Evolutionary conservation across 2,113 vertebrate species (phyloP).

Genomic region (Ariopsis seemanni): DNA sequence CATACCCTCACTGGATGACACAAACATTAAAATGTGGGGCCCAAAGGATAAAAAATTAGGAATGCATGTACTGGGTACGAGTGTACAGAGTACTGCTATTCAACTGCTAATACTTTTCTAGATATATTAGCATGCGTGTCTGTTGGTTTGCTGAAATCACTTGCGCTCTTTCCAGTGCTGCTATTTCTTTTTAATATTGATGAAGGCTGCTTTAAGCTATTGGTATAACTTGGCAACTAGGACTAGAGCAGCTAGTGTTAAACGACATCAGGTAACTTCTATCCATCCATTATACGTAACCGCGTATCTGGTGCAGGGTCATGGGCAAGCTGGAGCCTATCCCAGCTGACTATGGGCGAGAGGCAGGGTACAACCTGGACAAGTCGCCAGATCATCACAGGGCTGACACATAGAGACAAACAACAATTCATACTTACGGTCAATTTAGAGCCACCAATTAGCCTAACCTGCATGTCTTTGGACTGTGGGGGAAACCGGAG

Average conservation of each 20-base stretch:
- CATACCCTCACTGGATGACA: background rate
- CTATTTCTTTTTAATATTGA: background rate
- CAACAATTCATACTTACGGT: too few species aligned
- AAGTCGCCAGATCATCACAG: too few species aligned
- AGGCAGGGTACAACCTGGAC: too few species aligned
- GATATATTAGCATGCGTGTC: background rate
- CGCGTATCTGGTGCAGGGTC: too few species aligned
- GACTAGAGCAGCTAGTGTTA: background rate
- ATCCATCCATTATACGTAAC: too few species aligned
- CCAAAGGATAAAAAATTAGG: background rate
- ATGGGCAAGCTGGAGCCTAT: too few species aligned
- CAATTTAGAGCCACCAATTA: too few species aligned
- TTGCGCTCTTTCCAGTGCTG: background rate
- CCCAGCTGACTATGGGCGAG: too few species aligned
- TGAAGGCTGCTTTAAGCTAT: background rate
- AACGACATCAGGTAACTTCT: background rate
- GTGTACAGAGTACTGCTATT: background rate
- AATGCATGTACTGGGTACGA: background rate
- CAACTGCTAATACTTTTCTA: background rate
- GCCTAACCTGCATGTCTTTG: too few species aligned
- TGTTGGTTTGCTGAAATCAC: background rate
- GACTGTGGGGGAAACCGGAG: too few species aligned
- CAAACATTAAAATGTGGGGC: background rate
- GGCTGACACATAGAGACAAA: too few species aligned
- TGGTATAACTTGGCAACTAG: background rate